Evolutionary conservation across 2,113 vertebrate genomes (phyloP), one percentile per base, ranked within the genome.

Genomic region (Typhlomys cinereus): DNA sequence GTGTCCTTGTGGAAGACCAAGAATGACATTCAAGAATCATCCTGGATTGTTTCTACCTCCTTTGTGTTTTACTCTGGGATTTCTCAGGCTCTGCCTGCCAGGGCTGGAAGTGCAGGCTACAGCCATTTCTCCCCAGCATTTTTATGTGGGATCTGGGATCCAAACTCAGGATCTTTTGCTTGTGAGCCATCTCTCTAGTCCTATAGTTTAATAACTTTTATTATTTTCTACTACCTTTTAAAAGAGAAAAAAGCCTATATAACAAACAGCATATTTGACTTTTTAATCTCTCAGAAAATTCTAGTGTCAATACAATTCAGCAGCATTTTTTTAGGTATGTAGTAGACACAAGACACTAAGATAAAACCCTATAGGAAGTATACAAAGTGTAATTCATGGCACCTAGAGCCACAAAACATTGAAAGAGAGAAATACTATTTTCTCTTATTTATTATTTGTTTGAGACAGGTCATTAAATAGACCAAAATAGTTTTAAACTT

Each of bases 261-360:
- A 11, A 62, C 7, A 88, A 74, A 66, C 70, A 64, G 50, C 44
- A 12, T 59, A 20, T 66, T 83, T 82, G 25, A n/a, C 27, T 3
- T 83, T 90, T 79, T 66, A 8, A 57, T 86, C 84, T 84, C n/a
- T 74, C 70, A 61, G 6, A 64, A 62, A 91, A 90, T 23, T 18
- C 14, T 52, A 44, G 1, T 46, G 11, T 80, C 80, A 64, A 70
- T 34, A 27, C 17, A 61, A 31, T 64, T 74, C 25, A 89, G 14
- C 36, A 57, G 61, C 8, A 83, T 83, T 73, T 78, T 74, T 69
- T 59, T 29, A 76, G 69, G 54, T 3, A 74, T 4, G 8, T 81
- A 29, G 2, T 64, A 21, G 46, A 64, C 44, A 13, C 4, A 74
- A 48, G 8, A 54, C 36, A 57, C 2, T 62, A 34, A 50, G 27